A percentile compares a stretch with the other conserved stretches of the same genome.
Evolutionary conservation across 2,888 invertebrate genomes (phyloP).

Genomic region (Phanerotoma sp.): DNA sequence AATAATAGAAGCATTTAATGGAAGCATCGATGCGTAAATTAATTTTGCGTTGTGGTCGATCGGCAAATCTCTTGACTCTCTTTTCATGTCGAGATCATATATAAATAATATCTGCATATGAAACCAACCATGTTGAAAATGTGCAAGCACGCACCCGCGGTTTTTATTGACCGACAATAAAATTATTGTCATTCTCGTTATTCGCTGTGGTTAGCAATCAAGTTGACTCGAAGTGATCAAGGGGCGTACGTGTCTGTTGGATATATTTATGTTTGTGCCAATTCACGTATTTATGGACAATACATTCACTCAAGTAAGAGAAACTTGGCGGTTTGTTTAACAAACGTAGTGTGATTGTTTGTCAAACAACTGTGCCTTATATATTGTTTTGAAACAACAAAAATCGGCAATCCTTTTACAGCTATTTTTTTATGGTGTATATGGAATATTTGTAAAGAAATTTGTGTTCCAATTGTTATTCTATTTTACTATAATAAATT

Average conservation of each 20-base stretch:
- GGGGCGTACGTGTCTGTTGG: too few species aligned
- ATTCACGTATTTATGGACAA: conserved; percentile 7
- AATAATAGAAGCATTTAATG: conserved; percentile 26
- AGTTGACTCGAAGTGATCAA: conserved; percentile 3
- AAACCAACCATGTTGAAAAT: conserved; percentile 25
- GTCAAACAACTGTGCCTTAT: conserved; percentile 38
- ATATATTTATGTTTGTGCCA: too few species aligned
- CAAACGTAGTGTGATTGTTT: conserved; percentile 37
- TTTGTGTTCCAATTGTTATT: too few species aligned
- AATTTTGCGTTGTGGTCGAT: conserved; percentile 31
- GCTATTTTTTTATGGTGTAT: neutral
- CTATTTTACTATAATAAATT: too few species aligned
- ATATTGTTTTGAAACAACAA: neutral
- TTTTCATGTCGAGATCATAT: conserved; percentile 3
- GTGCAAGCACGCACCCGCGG: conserved; percentile 33
- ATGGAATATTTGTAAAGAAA: conserved; percentile 13
- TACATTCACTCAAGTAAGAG: conserved; percentile 5
- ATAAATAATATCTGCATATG: too few species aligned
- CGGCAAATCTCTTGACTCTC: neutral
- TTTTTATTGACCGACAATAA: conserved; percentile 49
- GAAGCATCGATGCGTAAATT: conserved; percentile 43
- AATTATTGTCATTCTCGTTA: conserved; percentile 38
- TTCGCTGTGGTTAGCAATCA: conserved; percentile 5
- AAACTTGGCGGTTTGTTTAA: conserved; percentile 7
- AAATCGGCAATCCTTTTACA: neutral